phyloP scores from a whole-genome alignment of 1,140 invertebrate species.

The Physella acuta region DNA sequence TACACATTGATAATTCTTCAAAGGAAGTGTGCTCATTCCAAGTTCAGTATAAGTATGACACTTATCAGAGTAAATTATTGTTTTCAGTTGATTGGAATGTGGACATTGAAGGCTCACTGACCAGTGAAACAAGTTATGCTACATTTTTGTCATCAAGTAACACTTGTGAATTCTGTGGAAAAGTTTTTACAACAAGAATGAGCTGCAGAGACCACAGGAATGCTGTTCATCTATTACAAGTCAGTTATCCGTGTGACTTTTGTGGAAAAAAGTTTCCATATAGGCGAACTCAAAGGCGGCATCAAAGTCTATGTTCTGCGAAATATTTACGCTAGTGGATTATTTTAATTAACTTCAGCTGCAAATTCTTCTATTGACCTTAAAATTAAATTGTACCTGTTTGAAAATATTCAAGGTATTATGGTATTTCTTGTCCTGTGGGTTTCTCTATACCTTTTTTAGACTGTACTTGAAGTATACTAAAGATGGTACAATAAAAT shows the following conservation, averaged over 20 bases:
- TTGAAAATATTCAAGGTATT: no score
- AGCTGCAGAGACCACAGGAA: conserved; percentile 16
- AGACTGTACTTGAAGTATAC: no score
- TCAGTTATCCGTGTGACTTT: conserved; percentile 7
- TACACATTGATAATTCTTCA: no score
- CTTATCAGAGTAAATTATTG: neutral
- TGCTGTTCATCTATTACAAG: conserved; percentile 15
- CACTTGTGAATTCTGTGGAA: conserved; percentile 19
- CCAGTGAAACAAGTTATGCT: neutral
- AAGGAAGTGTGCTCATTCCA: no score
- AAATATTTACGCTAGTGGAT: neutral
- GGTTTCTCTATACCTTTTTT: no score
- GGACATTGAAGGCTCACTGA: neutral
- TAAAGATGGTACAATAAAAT: no score
- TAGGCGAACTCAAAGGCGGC: conserved; percentile 2
- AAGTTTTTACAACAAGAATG: conserved; percentile 17
- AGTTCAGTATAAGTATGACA: no score
- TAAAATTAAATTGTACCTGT: no score
- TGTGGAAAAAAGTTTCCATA: conserved; percentile 22
- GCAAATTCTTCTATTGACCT: no score
- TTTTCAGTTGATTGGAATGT: conserved; percentile 18
- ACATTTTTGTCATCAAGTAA: neutral
- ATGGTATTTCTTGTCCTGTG: no score
- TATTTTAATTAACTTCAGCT: no score
- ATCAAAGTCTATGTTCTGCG: conserved; percentile 6